Evolutionary conservation across 2,113 vertebrate species (phyloP), one percentile per base, ranked within the genome.

Genomic region (Microtus ochrogaster): DNA sequence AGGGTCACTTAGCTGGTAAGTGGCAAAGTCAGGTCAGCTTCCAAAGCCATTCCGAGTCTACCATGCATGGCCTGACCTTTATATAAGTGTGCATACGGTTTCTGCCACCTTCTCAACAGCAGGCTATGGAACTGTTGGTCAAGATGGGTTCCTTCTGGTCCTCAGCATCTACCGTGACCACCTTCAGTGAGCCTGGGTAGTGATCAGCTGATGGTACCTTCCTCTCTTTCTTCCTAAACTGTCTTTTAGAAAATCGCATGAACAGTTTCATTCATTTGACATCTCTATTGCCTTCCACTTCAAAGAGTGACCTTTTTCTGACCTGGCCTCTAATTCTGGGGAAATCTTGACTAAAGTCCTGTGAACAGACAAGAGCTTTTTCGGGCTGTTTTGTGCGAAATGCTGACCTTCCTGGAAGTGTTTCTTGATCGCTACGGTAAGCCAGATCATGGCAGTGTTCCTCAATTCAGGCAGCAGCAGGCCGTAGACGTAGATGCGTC

Each of bases 341-440:
- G 96, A 97, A 95, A 68, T 94, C 89, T 95, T 79, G 41, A 85
- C 49, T 65, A 55, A 93, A 90, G 66, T 63, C 87, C 84, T 95
- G 61, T 92, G 82, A 90, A 84, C 36, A 91, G 81, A 89, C 66
- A 55, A 94, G 88, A 72, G 55, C 66, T 86, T 95, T 97, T 94
- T 96, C 41, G 86, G 82, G n/a, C 81, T 82, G 65, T 90, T 89
- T 97, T 93, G 97, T 97, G 94, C 91, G 97, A 89, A 97, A 73
- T 81, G 87, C 41, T 74, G 66, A 41, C 89, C 81, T 96, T 97
- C 68, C 68, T 94, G 93, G 92, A 93, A 94, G 85, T 85, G 89
- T 47, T 92, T 92, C 90, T 97, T 93, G 61, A 63, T 96, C 39
- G 44, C 65, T 88, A 30, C 55, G 52, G 87, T 93, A 33, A 65